These are phyloP conservation scores for Chitala chitala DNA, from an alignment of 2,113 vertebrate genomes.

Conservation along the genomic window DNA sequence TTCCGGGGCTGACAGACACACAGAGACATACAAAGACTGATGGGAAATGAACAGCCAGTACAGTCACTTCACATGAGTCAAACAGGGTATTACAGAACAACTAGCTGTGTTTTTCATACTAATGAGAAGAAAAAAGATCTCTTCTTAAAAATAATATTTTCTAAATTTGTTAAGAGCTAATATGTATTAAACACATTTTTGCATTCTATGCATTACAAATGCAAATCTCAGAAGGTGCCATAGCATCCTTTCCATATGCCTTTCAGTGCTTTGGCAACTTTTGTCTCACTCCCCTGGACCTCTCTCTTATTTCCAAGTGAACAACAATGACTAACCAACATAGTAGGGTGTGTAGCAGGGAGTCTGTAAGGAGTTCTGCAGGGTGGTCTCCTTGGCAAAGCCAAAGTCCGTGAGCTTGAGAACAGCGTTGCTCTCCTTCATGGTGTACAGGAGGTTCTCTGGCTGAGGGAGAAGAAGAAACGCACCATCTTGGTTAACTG, in stretches of 20 bases:
- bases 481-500: neutral
- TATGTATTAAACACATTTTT: too few species aligned
- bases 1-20: constrained; percentile 76
- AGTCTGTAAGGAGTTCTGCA: constrained; percentile 74
- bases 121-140: neutral
- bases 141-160: too few species aligned
- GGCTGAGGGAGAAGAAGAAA: constrained; percentile 55
- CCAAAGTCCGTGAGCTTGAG: constrained; percentile 90
- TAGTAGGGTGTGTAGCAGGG: constrained; percentile 97
- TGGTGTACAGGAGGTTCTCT: constrained; percentile 87
- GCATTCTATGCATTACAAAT: too few species aligned
- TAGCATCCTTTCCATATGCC: too few species aligned
- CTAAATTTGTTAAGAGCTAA: too few species aligned
- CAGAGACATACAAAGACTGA: constrained; percentile 18
- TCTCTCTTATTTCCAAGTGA: neutral
- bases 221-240: too few species aligned
- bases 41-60: constrained; percentile 1
- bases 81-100: neutral
- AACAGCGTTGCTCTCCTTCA: constrained; percentile 73
- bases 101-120: neutral
- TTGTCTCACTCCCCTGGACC: neutral
- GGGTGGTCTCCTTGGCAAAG: constrained; percentile 86
- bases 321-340: constrained; percentile 73
- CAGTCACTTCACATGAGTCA: neutral
- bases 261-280: too few species aligned